Evolutionary conservation across 2,888 invertebrate species (phyloP).

Genomic region (Ferrisia virgata): DNA sequence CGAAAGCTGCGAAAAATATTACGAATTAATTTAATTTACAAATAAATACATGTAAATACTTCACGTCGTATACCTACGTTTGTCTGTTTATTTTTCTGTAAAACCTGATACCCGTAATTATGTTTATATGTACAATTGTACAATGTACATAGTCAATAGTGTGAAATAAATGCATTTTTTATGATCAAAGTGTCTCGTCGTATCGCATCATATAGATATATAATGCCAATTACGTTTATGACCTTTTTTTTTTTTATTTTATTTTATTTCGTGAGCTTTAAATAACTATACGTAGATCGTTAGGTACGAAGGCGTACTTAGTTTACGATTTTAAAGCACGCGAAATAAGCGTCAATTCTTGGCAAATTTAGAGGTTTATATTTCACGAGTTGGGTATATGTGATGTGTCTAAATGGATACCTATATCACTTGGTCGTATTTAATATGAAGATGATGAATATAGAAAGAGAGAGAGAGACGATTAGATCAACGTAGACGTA

Average conservation of each 20-base stretch:
- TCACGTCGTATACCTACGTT: no score
- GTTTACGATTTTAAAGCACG: neutral
- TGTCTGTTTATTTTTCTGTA: no score
- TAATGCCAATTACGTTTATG: no score
- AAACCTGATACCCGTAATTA: no score
- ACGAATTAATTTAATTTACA: neutral
- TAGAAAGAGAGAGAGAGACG: neutral
- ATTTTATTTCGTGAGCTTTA: neutral
- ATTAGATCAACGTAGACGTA: no score
- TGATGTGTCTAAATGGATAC: neutral
- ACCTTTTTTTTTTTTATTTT: neutral
- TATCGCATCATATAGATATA: no score
- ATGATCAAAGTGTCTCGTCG: no score
- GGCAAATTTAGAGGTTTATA: neutral
- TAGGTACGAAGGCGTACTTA: no score
- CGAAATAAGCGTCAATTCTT: neutral
- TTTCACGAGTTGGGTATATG: neutral
- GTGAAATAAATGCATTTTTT: no score
- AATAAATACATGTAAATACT: neutral
- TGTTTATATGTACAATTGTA: no score
- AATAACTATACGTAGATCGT: neutral
- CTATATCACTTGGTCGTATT: neutral
- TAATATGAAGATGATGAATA: neutral
- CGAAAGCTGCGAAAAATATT: constrained; percentile 57
- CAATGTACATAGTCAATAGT: no score